Evolutionary conservation across 1,140 invertebrate genomes (phyloP).

Genomic region (Liolophura sinensis): DNA sequence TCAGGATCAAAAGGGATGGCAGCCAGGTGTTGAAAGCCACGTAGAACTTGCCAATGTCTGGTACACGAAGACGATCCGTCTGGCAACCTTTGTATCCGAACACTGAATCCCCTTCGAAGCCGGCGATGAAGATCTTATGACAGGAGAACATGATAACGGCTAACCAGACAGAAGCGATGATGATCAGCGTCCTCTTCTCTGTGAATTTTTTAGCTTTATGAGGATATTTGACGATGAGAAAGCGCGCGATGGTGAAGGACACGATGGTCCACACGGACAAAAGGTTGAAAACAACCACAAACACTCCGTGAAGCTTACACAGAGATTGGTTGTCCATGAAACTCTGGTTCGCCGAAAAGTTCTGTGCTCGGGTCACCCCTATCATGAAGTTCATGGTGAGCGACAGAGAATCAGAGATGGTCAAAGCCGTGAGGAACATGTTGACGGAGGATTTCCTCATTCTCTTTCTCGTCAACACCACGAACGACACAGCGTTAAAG

Average conservation of each 20-base stretch:
- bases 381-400: conserved; percentile 41
- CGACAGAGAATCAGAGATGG: conserved; percentile 27
- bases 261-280: conserved; percentile 42
- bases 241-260: conserved; percentile 33
- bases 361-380: conserved; percentile 36
- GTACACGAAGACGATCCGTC: conserved; percentile 28
- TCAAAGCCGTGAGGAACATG: conserved; percentile 32
- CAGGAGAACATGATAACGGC: conserved; percentile 28
- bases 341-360: conserved; percentile 22
- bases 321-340: conserved; percentile 31
- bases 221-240: conserved; percentile 35
- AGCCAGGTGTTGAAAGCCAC: conserved; percentile 43
- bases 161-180: conserved; percentile 19
- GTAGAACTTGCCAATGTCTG: conserved; percentile 40
- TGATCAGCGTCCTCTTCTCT: conserved; percentile 17
- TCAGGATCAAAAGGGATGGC: conserved; percentile 29
- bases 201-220: conserved; percentile 31
- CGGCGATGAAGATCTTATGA: conserved; percentile 41
- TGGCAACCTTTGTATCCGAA: conserved; percentile 44
- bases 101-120: conserved; percentile 42
- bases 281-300: conserved; percentile 40
- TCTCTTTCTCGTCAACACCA: conserved; percentile 27
- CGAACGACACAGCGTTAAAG: conserved; percentile 28
- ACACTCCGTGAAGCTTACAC: conserved; percentile 38
- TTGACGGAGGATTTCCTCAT: conserved; percentile 35